Percentiles rank a stretch among this genome's conserved stretches.
Evolutionary conservation across 2,113 vertebrate species (phyloP).

Genomic region (Pycnonotus jocosus): DNA sequence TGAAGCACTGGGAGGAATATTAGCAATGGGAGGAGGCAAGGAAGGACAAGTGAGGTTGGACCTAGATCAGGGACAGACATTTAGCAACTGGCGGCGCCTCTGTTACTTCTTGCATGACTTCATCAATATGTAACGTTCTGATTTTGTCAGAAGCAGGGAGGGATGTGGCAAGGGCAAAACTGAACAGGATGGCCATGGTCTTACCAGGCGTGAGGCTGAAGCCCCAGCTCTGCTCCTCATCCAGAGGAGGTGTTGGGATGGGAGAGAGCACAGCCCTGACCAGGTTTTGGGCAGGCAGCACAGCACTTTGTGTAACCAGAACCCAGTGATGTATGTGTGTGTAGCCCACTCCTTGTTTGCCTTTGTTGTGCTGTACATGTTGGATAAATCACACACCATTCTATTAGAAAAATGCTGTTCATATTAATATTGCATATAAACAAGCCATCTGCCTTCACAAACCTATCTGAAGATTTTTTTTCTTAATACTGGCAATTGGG

Average conservation of each 20-base stretch:
- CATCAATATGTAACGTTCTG: background rate
- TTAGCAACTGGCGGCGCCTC: background rate
- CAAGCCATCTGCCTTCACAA: background rate
- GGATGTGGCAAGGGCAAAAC: background rate
- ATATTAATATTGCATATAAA: constrained; percentile 22
- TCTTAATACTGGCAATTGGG: background rate
- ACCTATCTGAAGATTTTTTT: background rate
- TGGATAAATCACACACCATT: constrained; percentile 23
- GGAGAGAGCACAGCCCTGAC: background rate
- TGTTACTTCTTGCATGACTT: background rate
- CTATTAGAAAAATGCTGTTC: constrained; percentile 26
- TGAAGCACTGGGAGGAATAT: constrained; percentile 32
- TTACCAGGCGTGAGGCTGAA: background rate
- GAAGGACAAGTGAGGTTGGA: constrained; percentile 13
- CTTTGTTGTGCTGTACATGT: background rate
- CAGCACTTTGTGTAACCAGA: background rate
- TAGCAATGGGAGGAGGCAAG: constrained; percentile 26
- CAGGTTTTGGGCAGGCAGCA: background rate
- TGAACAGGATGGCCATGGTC: fast-evolving
- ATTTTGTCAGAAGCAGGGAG: background rate
- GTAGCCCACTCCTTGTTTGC: background rate
- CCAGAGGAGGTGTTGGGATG: background rate
- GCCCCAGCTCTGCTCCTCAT: background rate
- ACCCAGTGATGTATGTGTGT: background rate
- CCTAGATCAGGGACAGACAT: background rate